Evolutionary conservation across 2,113 vertebrate species (phyloP), one percentile per base, ranked within the genome.

Genomic region (Lagenorhynchus albirostris): DNA sequence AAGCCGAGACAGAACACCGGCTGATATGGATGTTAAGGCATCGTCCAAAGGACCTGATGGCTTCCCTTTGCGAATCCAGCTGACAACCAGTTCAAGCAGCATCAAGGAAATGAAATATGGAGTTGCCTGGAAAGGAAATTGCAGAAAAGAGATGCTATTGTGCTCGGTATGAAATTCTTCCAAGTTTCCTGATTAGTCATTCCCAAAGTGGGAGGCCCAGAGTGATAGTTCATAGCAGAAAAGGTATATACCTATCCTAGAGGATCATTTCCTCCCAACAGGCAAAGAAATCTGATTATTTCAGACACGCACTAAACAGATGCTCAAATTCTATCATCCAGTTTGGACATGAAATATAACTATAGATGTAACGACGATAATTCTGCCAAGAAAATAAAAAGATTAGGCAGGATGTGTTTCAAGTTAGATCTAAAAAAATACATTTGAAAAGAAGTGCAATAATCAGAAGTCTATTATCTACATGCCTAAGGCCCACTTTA

Each of bases 91-190:
- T 98, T 99, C 99, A 97, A 99, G 98, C 13, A 99, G 63, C 91
- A 99, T 98, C 98, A 99, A 98, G 47, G 98, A 98, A 65, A 99
- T 2, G 96, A 99, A 99, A 98, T 99, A 99, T 1, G 99, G 99
- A 82, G 99, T 99, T 80, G 99, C 99, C 99, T 99, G 93, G 13
- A 98, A 97, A 97, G 97, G 2, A 98, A 71, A 96, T 96, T 73
- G 26, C 84, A 93, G 33, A 89, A 74, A 96, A 89, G 88, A 93
- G 65, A 94, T 94, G 70, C 77, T 91, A 58, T 84, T 80, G 82
- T 74, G 38, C 33, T 68, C 5, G 0, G 36, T 41, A 50, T 20
- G 79, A 76, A 96, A 97, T 84, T 85, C 14, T 63, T 93, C 70
- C 21, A 90, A n/a, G 68, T 94, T 97, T 95, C 79, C 73, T 83